Base-by-base conservation (phyloP, 2,113 vertebrate genomes). In the Etheostoma cragini region DNA sequence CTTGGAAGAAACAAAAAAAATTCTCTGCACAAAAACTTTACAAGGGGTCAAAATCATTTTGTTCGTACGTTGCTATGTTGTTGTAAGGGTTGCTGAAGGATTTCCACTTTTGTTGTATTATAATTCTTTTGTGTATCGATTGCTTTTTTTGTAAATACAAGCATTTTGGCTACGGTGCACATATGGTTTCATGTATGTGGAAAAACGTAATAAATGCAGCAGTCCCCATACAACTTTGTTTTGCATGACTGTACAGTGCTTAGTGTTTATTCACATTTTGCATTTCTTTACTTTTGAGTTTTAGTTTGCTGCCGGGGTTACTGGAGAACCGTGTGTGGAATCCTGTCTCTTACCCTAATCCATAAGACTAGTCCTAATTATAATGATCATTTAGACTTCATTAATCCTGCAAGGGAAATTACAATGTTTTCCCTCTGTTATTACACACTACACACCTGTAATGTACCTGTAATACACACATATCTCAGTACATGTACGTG, bases 71-170 rank as follows among this genome's bases (percentile, higher is more conserved):
- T 64, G 82, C 63, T 79, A 56, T 79, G 65, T 76, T 67, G 79
- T 82, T 72, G 85, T 82, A 63, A 86, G 77, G 67, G 81, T 84
- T 84, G 83, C 84, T 84, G 88, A 92, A 90, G 89, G 86, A 93
- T 78, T 81, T 76, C 13, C 17, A 72, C 22, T 62, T 87, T 74
- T 80, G 78, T 87, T 91, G 83, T 92, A 84, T 80, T 70, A 91
- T 89, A 89, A 52, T 81, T 89, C 26, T 80, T 79, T 75, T 80
- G 65, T 88, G 89, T 84, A 90, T 75, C 16, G 54, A 61, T 89
- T 88, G 88, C 35, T 38, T 38, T 71, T 91, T 81, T 91, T 88
- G 87, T 91, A 93, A 88, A 92, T 93, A 87, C 56, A n/a, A 71
- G 65, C 72, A 70, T 88, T 91, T 86, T 93, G 88, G 87, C 89